Conservation (phyloP, 2,888 invertebrate genomes). For the Pseudanteris insignis region DNA sequence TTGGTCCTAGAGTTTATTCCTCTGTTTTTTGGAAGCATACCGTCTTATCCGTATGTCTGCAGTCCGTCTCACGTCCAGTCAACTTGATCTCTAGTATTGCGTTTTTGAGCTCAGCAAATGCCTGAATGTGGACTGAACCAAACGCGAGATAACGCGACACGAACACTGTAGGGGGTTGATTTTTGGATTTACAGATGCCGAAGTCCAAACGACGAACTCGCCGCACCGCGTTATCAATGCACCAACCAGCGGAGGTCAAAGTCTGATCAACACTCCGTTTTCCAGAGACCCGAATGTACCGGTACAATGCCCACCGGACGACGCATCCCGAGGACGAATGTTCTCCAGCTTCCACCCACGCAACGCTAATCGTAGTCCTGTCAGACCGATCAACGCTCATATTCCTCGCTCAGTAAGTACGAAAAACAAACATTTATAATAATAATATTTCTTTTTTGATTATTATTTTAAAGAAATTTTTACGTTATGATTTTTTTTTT, state of each 20-base stretch:
- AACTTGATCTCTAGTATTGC: constrained; percentile 25
- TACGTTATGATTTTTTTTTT: too few relatives aligned
- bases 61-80: constrained; percentile 25
- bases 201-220: constrained; percentile 65
- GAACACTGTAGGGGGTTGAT: constrained; percentile 41
- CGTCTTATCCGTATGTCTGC: constrained; percentile 30
- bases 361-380: constrained; percentile 51
- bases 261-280: constrained; percentile 65
- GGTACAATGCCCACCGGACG: constrained; percentile 58
- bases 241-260: constrained; percentile 56
- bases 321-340: constrained; percentile 47
- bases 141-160: constrained; percentile 4
- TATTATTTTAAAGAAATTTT: too few relatives aligned
- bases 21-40: constrained; percentile 23
- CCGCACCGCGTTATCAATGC: constrained; percentile 59
- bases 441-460: too few relatives aligned
- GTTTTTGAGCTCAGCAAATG: constrained; percentile 16
- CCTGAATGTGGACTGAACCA: constrained; percentile 8
- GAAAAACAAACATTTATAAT: too few relatives aligned
- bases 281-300: constrained; percentile 64
- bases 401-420: constrained; percentile 60
- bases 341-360: constrained; percentile 48
- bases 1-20: constrained; percentile 8
- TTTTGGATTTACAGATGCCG: constrained; percentile 59
- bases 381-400: constrained; percentile 53